These are phyloP conservation scores for Mesorhabditis sp. DNA, from an alignment of 2,888 invertebrate genomes.

Conservation along the genomic window DNA sequence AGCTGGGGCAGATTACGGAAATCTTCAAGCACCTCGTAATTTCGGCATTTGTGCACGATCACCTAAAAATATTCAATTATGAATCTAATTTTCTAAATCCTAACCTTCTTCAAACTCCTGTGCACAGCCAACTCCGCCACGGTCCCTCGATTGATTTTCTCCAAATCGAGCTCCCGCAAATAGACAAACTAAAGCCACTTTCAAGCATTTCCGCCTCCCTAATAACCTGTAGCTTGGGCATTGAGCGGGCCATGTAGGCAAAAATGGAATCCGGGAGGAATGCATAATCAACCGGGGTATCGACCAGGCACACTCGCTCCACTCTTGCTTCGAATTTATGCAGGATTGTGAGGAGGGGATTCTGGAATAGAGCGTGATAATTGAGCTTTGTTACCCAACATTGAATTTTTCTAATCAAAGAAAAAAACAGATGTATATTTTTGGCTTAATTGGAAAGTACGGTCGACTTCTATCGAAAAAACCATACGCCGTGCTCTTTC, in stretches of 20 bases:
- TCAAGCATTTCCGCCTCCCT: background rate
- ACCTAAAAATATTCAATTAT: constrained; percentile 23
- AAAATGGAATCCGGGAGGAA: constrained; percentile 57
- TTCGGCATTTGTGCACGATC: constrained; percentile 52
- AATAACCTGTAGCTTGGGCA: constrained; percentile 50
- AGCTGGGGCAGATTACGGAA: constrained; percentile 56
- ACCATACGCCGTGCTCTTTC: too few species aligned
- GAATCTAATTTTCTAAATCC: background rate
- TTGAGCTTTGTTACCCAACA: background rate
- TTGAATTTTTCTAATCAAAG: background rate
- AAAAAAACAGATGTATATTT: constrained; percentile 8
- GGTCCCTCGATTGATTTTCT: constrained; percentile 55
- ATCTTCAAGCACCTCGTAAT: constrained; percentile 56
- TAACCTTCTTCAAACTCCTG: constrained; percentile 50
- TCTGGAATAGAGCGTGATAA: constrained; percentile 31
- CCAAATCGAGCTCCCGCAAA: constrained; percentile 56
- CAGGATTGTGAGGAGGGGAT: constrained; percentile 44
- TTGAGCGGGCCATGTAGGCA: constrained; percentile 49
- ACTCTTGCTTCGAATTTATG: constrained; percentile 50
- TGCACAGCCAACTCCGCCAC: constrained; percentile 54
- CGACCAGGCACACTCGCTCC: constrained; percentile 57
- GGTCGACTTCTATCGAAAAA: too few species aligned
- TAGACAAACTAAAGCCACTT: constrained; percentile 54
- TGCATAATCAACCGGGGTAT: constrained; percentile 57
- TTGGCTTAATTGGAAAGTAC: background rate